Base-by-base conservation (phyloP, 2,888 invertebrate genomes). In the Eristalis pertinax region DNA sequence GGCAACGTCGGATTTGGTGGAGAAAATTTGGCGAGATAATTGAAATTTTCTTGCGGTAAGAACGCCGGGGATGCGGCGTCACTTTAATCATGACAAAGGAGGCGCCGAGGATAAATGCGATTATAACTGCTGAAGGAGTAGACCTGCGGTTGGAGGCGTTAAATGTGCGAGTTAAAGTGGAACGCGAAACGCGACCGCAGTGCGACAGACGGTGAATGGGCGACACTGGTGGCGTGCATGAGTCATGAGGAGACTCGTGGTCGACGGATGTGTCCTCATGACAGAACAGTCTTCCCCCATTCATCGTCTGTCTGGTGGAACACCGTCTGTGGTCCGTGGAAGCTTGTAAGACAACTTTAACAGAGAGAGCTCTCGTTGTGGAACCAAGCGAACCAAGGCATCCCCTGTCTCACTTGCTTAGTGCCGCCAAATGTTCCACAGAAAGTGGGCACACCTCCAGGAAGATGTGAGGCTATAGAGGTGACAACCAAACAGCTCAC, bases 1-100 rank as follows among this genome's bases (percentile, higher is more conserved):
- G n/a, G 41, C 73, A 50, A 62, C 69, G 29, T 32, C 35, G 32
- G 65, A 29, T 41, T 75, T 43, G 64, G 58, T 26, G 62, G 24
- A 68, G 73, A 26, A 38, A 62, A 67, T 60, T 73, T 38, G 58
- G 60, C 70, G 41, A 77, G 56, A 77, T 83, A 78, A 84, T 84
- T 84, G 79, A 75, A 84, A 84, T 65, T 79, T 79, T 69, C 70
- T 75, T 74, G 84, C 60, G 69, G 84, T 74, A 64, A 69, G 50
- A 19, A 50, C 19, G 74, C 50, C 62, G 73, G 22, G 56, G 60
- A 60, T 68, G 79, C 87, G 87, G 84, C 87, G 32, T 32, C 32
- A 75, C 84, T 76, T 87, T 73, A 84, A 87, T 87, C 84, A 78
- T 69, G 76, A 64, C 65, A 87, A 73, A 75, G 84, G 76, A 84